phyloP scores from a whole-genome alignment of 2,888 invertebrate genomes.

The Lepeophtheirus nordmannii region DNA sequence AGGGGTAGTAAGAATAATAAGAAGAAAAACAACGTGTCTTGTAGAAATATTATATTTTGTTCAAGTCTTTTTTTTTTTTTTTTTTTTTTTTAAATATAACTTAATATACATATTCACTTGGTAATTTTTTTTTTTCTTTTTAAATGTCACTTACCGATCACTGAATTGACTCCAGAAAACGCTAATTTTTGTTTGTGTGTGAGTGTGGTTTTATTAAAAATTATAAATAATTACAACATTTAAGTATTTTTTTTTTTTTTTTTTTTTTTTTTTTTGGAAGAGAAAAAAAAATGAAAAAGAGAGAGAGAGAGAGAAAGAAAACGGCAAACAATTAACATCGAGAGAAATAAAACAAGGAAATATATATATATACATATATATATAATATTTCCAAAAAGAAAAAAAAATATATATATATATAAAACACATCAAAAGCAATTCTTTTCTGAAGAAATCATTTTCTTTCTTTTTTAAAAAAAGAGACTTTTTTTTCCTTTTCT shows the following conservation, averaged over 20 bases:
- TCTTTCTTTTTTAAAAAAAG: background rate
- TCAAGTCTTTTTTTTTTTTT: no score
- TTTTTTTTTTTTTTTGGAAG: constrained; percentile 7
- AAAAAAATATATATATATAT: no score
- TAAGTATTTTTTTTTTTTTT: background rate
- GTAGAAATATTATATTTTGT: no score
- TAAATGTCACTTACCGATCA: constrained; percentile 29
- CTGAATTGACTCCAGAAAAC: constrained; percentile 32
- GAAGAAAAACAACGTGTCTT: no score
- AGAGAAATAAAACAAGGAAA: constrained; percentile 20
- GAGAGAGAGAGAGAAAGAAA: constrained; percentile 26
- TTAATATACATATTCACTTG: no score
- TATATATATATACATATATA: background rate
- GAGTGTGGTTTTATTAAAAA: background rate
- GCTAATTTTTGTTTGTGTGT: constrained; percentile 26
- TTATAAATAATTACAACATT: background rate
- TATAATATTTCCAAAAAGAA: no score
- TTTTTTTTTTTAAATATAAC: no score
- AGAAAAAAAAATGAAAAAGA: constrained; percentile 23
- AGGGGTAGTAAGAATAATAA: no score
- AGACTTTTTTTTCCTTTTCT: background rate
- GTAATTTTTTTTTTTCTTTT: no score
- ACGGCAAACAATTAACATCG: constrained; percentile 26
- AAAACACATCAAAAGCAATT: background rate
- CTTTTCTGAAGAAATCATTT: constrained; percentile 1